A percentile compares a stretch with the other conserved stretches of the same genome.
phyloP scores from a whole-genome alignment of 2,888 invertebrate genomes.

The Agrotis clavis region DNA sequence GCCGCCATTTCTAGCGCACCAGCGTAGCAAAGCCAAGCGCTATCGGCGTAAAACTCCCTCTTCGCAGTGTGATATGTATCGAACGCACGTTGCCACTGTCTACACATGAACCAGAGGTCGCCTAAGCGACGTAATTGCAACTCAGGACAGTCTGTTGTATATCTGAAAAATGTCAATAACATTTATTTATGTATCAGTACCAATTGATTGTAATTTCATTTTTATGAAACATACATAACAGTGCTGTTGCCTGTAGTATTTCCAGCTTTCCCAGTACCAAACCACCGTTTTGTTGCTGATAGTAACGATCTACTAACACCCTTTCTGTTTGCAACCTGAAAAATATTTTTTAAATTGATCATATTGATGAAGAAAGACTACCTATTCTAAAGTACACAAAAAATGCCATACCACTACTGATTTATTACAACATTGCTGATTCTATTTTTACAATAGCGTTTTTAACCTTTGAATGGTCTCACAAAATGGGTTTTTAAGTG shows the following conservation, averaged over 20 bases:
- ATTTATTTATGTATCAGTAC: not conserved
- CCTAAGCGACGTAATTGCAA: slow-evolving; percentile 97
- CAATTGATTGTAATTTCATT: not conserved
- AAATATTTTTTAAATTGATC: slow-evolving; percentile 1
- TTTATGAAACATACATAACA: slow-evolving; percentile 93
- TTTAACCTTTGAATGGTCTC: too few relatives aligned
- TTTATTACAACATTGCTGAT: not conserved
- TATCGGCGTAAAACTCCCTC: slow-evolving; percentile 98
- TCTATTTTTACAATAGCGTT: too few relatives aligned
- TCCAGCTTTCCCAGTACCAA: slow-evolving; percentile 97
- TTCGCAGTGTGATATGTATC: slow-evolving; percentile 99
- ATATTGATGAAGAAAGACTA: too few relatives aligned
- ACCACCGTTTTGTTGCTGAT: slow-evolving; percentile 98
- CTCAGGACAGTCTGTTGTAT: slow-evolving; percentile 96
- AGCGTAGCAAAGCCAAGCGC: slow-evolving; percentile 99
- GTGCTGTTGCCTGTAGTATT: slow-evolving; percentile 94
- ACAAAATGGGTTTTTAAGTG: too few relatives aligned
- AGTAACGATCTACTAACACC: slow-evolving; percentile 98
- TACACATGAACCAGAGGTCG: slow-evolving; percentile 99
- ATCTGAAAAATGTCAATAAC: slow-evolving; percentile 88
- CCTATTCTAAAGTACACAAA: too few relatives aligned
- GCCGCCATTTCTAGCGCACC: slow-evolving; percentile 99
- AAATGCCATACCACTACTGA: too few relatives aligned
- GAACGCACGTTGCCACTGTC: slow-evolving; percentile 97
- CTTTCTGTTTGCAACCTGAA: slow-evolving; percentile 95